These are phyloP conservation scores for Eriosoma lanigerum DNA, from an alignment of 1,140 invertebrate genomes.

Conservation along the genomic window DNA sequence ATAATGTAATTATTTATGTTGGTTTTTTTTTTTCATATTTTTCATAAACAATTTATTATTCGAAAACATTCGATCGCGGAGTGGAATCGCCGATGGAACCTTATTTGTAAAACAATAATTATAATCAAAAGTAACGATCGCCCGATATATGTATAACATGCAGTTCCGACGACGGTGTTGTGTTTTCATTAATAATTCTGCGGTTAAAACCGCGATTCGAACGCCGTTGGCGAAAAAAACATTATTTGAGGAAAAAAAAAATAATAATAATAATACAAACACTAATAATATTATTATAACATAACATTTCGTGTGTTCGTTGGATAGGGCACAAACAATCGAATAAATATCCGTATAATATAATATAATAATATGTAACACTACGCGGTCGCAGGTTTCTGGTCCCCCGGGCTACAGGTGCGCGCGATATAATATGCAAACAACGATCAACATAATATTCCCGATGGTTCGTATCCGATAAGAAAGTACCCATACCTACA, in stretches of 20 bases:
- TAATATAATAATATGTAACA: neutral
- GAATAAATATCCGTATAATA: neutral
- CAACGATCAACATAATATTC: slow-evolving; percentile 18
- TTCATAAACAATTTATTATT: slow-evolving; percentile 25
- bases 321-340: neutral
- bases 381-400: neutral
- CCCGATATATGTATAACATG: neutral
- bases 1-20: slow-evolving; percentile 48
- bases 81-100: slow-evolving; percentile 14
- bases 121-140: slow-evolving; percentile 36
- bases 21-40: neutral
- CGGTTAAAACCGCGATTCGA: neutral
- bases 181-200: slow-evolving; percentile 31
- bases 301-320: neutral
- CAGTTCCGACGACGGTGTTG: neutral
- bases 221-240: slow-evolving; percentile 6
- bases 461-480: neutral
- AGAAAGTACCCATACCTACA: neutral
- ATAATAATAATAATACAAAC: neutral
- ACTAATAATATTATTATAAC: too few species aligned
- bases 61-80: slow-evolving; percentile 10
- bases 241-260: slow-evolving; percentile 12
- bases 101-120: slow-evolving; percentile 35
- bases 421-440: neutral
- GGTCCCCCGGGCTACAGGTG: neutral